Evolutionary conservation across 2,888 invertebrate species (phyloP), one percentile per base, ranked within the genome.

Genomic region (Melinaea menophilus): DNA sequence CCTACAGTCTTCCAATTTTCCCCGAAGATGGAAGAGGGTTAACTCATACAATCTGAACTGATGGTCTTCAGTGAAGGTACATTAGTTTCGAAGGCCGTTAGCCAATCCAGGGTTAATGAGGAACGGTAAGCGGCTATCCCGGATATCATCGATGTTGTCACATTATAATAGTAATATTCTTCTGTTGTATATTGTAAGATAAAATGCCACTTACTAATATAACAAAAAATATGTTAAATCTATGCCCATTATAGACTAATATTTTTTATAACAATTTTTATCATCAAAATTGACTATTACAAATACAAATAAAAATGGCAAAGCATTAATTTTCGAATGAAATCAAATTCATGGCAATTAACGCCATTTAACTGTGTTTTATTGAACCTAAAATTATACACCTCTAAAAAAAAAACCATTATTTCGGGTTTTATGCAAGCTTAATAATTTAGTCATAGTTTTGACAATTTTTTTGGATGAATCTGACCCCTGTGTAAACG

Each of bases 31-130:
- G 88, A 55, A 79, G 74, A 0, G 79, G 71, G 66, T 86, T n/a
- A 85, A 0, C 71, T 72, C 0, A 84, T 80, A 65, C 88, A 88
- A 33, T 87, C 86, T 0, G 82, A 77, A 2, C 76, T 72, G 3
- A 82, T 63, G 12, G 41, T 7, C 61, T 77, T 80, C 0, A 72
- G 63, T 0, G 82, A 79, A 3, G 79, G 63, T 0, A 79, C 62
- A 12, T 84, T 81, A 0, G 82, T 82, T 66, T 82, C 85, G 68
- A 82, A 87, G 4, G 82, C 82, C 0, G 81, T 80, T 63, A 87
- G 58, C 88, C 88, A 86, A 73, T 88, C 87, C 68, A 88, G 71
- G 2, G 88, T 88, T 11, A 88, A 66, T 0, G 82, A 82, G 13
- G 88, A 85, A 0, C 88, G 76, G 69, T 87, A 87, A 4, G 82